Base-by-base conservation (phyloP, 2,113 vertebrate genomes). In the Hemibagrus wyckioides region DNA sequence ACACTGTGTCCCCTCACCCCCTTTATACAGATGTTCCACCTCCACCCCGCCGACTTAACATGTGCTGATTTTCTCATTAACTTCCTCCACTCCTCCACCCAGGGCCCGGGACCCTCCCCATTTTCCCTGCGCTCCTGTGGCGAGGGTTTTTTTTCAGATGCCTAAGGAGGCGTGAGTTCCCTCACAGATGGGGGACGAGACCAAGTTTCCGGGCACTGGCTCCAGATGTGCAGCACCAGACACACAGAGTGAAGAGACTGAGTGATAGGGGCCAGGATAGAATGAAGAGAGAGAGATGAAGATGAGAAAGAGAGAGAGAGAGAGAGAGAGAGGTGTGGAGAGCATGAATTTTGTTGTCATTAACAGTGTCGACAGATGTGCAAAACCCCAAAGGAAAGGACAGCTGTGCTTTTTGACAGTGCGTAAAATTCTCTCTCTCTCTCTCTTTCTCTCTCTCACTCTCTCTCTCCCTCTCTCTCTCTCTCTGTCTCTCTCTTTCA, bases 301-400 rank as follows among this genome's bases (percentile, higher is more conserved):
- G 69, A 39, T n/a, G 36, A 57, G 54, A 15, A 79, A 48, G 89
- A 82, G 88, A 89, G 69, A 71, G 69, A 75, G 23, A 75, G 71
- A 23, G 81, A 52, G 90, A 81, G 89, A 90, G 90, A n/a, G 92
- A 91, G 89, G 91, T 93, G 96, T 93, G 94, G 94, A 96, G 93
- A 93, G 94, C 94, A 94, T 94, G 95, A 96, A 96, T 95, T 96
- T 93, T 90, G 89, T 93, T 95, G 96, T 95, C 95, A 96, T 97
- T 97, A 97, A 96, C 96, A 95, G 95, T 92, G 61, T 94, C 93
- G 95, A 95, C 97, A 97, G 97, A 97, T 97, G 96, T 95, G 96
- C 94, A 94, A 96, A 84, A 96, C 96, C 96, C 96, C 96, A 96
- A 91, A 95, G 96, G 96, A 94, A 96, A 95, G 94, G 95, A 95